Percentiles rank a stretch among this genome's conserved stretches.
Evolutionary conservation across 2,113 vertebrate genomes (phyloP).

Genomic region (Petaurus breviceps): DNA sequence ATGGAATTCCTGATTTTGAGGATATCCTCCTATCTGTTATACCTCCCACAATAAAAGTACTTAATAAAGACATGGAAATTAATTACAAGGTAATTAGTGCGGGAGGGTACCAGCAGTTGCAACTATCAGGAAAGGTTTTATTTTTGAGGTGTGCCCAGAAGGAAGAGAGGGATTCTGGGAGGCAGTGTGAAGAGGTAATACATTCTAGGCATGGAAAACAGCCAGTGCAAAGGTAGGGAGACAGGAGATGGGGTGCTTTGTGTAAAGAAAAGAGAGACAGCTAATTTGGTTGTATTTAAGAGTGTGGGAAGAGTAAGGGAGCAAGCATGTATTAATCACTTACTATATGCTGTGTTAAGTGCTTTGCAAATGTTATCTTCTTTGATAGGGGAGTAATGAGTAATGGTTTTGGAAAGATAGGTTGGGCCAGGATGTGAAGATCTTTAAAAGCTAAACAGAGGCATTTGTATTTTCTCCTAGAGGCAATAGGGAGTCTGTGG

Average conservation of each 20-base stretch:
- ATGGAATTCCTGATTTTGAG: background rate
- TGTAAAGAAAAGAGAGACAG: background rate
- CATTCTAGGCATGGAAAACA: background rate
- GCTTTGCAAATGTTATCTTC: background rate
- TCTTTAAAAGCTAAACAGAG: background rate
- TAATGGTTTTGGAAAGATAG: background rate
- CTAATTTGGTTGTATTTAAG: background rate
- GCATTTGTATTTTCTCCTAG: background rate
- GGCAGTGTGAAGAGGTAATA: background rate
- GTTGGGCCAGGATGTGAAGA: background rate
- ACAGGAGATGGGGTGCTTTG: background rate
- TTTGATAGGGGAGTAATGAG: background rate
- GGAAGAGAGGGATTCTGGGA: background rate
- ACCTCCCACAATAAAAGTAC: background rate
- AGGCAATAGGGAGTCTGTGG: background rate
- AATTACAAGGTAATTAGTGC: background rate
- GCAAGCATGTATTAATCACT: background rate
- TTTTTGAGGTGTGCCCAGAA: background rate
- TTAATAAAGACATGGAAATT: background rate
- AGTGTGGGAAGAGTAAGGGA: background rate
- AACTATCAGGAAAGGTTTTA: background rate
- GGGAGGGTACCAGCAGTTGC: background rate
- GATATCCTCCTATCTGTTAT: background rate
- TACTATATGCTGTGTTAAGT: background rate
- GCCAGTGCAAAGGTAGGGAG: background rate